Evolutionary conservation across 2,888 invertebrate genomes (phyloP).

Genomic region (Orthonevra nobilis): DNA sequence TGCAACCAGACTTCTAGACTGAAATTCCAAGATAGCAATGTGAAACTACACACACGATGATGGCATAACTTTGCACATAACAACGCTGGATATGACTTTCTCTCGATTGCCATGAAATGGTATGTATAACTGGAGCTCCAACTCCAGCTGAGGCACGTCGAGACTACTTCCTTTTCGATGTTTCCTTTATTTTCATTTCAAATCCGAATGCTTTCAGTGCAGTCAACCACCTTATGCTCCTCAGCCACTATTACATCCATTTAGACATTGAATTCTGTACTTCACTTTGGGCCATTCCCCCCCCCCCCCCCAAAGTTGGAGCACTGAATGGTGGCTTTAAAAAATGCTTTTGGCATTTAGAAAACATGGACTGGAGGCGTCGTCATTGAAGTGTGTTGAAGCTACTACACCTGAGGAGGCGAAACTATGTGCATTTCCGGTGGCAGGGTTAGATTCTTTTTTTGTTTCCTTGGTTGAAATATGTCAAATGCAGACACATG

Average conservation of each 20-base stretch:
- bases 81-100: constrained; percentile 29
- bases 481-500: neutral
- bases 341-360: constrained; percentile 37
- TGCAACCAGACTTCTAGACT: constrained; percentile 42
- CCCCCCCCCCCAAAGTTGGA: neutral
- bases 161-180: constrained; percentile 6
- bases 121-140: constrained; percentile 32
- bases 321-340: constrained; percentile 22
- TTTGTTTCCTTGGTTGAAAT: neutral
- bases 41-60: neutral
- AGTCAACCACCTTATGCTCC: neutral
- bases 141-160: too few species aligned
- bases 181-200: constrained; percentile 4
- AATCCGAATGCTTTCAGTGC: constrained; percentile 43
- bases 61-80: neutral
- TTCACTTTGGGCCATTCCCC: too few species aligned
- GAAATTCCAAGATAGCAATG: constrained; percentile 26
- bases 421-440: neutral
- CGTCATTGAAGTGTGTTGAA: neutral
- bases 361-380: constrained; percentile 9
- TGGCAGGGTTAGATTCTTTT: neutral
- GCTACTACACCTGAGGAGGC: neutral
- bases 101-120: constrained; percentile 40
- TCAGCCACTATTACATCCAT: constrained; percentile 1
- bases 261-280: constrained; percentile 1